Evolutionary conservation across 2,113 vertebrate species (phyloP).

Genomic region (Oryzias javanicus): DNA sequence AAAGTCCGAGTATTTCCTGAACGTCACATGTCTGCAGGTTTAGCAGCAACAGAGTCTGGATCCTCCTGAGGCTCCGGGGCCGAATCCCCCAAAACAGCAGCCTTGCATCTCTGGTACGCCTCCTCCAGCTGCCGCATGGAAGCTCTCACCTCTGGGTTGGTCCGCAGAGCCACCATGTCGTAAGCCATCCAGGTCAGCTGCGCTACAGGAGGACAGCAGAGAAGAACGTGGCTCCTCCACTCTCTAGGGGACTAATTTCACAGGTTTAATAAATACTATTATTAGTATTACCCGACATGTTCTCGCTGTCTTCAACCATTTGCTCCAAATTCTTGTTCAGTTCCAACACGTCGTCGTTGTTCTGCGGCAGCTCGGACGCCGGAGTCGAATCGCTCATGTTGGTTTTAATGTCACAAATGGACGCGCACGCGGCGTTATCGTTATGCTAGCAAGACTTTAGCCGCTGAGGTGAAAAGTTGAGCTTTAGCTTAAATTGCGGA

Average conservation of each 20-base stretch:
- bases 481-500: no score
- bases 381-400: conserved; percentile 57
- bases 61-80: conserved; percentile 21
- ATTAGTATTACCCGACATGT: conserved; percentile 46
- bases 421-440: background rate
- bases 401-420: conserved; percentile 15
- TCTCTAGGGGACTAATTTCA: background rate
- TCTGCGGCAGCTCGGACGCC: background rate
- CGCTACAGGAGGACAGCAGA: conserved; percentile 71
- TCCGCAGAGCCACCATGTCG: conserved; percentile 78
- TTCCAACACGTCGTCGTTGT: conserved; percentile 34
- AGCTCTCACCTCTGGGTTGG: conserved; percentile 72
- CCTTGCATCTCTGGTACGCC: conserved; percentile 75
- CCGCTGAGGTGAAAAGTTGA: no score
- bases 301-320: conserved; percentile 67
- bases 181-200: conserved; percentile 83
- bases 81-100: conserved; percentile 71
- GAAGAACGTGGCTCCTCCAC: background rate
- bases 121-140: conserved; percentile 73
- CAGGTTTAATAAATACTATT: no score
- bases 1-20: no score
- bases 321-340: conserved; percentile 63
- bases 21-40: conserved; percentile 7
- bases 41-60: background rate
- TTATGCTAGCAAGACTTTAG: no score